Percentiles rank a stretch among this genome's conserved stretches.
Evolutionary conservation across 2,113 vertebrate species (phyloP).

Genomic region (Alouatta palliata): DNA sequence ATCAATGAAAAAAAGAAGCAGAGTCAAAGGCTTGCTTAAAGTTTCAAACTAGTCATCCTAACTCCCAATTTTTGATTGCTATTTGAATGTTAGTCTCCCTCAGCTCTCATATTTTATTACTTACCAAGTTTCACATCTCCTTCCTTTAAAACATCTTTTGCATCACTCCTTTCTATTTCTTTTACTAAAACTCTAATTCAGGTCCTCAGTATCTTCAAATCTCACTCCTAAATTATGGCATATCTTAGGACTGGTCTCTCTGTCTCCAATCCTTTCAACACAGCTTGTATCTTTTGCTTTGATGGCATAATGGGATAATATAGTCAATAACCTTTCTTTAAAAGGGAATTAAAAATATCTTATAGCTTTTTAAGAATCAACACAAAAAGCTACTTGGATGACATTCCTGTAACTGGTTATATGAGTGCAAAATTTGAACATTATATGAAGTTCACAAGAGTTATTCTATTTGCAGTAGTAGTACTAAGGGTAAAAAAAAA

Average conservation of each 20-base stretch:
- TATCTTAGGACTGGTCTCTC: background rate
- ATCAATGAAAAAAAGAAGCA: background rate
- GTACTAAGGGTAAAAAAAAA: conserved; percentile 78
- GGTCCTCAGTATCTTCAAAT: background rate
- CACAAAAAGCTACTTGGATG: background rate
- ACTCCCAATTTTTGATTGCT: background rate
- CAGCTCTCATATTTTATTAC: background rate
- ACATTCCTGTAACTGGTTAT: background rate
- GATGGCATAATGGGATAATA: background rate
- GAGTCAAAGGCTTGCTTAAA: background rate
- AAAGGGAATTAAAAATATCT: conserved; percentile 19
- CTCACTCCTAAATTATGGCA: background rate
- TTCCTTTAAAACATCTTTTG: background rate
- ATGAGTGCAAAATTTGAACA: conserved; percentile 51
- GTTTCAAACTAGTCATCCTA: background rate
- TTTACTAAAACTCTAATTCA: background rate
- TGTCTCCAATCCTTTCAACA: background rate
- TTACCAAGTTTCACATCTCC: background rate
- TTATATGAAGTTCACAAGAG: conserved; percentile 65
- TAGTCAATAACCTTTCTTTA: background rate
- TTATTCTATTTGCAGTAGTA: conserved; percentile 83
- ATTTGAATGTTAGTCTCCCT: background rate
- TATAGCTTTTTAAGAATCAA: background rate
- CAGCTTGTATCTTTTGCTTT: background rate
- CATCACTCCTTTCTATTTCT: background rate